Evolutionary conservation across 2,797 vertebrate species (phyloP).

Genomic region (Salarias fasciatus): DNA sequence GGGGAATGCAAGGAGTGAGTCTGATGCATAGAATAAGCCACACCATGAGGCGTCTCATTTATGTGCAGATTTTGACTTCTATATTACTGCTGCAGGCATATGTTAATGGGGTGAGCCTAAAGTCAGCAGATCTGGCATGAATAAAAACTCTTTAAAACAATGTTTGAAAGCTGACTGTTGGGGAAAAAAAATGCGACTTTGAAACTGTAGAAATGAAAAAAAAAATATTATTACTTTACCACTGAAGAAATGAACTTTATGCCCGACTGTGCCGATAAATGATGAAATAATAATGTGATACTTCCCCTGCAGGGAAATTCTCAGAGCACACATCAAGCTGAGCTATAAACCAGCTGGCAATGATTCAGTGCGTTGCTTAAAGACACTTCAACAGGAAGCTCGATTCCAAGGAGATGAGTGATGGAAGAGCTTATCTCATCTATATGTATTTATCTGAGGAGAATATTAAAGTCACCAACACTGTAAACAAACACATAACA

Average conservation of each 20-base stretch:
- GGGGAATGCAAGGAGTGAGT: conserved; percentile 39
- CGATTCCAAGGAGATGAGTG: conserved; percentile 3
- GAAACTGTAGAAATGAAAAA: background rate
- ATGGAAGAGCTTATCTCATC: background rate
- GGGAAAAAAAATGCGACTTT: conserved; percentile 1
- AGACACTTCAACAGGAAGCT: conserved; percentile 28
- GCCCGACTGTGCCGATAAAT: conserved; percentile 29
- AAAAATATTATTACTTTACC: conserved; percentile 19
- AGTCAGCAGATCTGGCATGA: conserved; percentile 21
- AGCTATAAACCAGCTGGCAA: conserved; percentile 47
- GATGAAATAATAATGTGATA: conserved; percentile 57
- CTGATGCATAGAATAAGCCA: conserved; percentile 40
- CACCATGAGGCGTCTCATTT: conserved; percentile 31
- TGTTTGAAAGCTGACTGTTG: conserved; percentile 1
- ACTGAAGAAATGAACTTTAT: conserved; percentile 32
- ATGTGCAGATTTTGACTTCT: conserved; percentile 53
- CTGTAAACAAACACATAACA: conserved; percentile 2
- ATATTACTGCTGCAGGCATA: conserved; percentile 36
- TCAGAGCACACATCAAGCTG: conserved; percentile 22
- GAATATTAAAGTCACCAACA: background rate
- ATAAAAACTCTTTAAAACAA: conserved; percentile 33
- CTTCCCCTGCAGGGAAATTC: conserved; percentile 37
- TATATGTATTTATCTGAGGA: no score
- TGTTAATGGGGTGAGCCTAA: conserved; percentile 20
- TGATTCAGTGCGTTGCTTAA: conserved; percentile 38